phyloP scores from a whole-genome alignment of 2,113 vertebrate genomes.

The Mus pahari region DNA sequence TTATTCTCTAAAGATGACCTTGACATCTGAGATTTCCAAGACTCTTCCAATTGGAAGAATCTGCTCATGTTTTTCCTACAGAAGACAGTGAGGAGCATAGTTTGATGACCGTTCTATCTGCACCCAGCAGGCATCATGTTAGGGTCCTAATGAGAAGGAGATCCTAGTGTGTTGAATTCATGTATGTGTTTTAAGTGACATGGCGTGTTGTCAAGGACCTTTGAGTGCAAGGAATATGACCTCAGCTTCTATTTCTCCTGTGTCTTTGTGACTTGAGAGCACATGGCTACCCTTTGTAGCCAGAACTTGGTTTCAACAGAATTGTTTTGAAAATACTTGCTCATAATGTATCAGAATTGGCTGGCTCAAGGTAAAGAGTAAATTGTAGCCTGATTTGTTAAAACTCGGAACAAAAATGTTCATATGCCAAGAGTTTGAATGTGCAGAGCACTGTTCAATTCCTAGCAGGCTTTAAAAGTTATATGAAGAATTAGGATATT shows the following conservation, averaged over 20 bases:
- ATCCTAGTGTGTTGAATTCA: neutral
- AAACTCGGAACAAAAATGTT: slow-evolving; percentile 38
- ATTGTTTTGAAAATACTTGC: slow-evolving; percentile 66
- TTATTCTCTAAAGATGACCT: neutral
- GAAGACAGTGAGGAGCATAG: neutral
- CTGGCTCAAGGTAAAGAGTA: slow-evolving; percentile 61
- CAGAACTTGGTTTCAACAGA: slow-evolving; percentile 38
- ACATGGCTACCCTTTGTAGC: slow-evolving; percentile 9
- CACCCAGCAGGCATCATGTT: neutral
- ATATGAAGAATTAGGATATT: slow-evolving; percentile 10
- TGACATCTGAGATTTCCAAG: neutral
- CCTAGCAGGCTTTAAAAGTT: slow-evolving; percentile 18
- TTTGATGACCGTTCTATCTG: neutral
- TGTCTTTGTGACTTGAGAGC: slow-evolving; percentile 34
- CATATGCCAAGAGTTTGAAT: slow-evolving; percentile 33
- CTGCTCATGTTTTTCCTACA: neutral
- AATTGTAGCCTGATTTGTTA: slow-evolving; percentile 60
- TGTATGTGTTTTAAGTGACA: neutral
- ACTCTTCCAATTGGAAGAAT: neutral
- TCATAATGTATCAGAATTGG: slow-evolving; percentile 64
- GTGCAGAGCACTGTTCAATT: neutral
- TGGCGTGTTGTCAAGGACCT: neutral
- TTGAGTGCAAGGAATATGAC: neutral
- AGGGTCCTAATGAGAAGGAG: neutral
- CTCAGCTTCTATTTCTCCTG: neutral